Percentiles rank a stretch among this genome's conserved stretches.
These are phyloP conservation scores for Gryon sp. DNA, from an alignment of 1,140 invertebrate species.

Conservation along the genomic window DNA sequence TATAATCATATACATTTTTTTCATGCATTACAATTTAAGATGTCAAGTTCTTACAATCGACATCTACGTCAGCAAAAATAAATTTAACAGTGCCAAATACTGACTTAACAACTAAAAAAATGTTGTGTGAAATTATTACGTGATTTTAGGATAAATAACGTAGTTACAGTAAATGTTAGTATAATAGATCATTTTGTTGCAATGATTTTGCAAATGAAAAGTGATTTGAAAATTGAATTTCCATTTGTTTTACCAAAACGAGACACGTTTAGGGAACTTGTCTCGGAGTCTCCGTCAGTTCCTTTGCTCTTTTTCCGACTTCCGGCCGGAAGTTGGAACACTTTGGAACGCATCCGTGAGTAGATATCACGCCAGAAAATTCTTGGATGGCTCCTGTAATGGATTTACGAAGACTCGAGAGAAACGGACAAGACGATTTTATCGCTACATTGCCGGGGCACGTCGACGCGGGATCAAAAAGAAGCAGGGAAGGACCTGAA, in stretches of 20 bases:
- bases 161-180: no score
- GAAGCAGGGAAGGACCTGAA: conserved; percentile 35
- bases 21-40: no score
- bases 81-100: no score
- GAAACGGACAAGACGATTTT: conserved; percentile 58
- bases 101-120: no score
- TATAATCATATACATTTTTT: no score
- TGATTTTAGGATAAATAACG: no score
- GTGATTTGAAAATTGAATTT: conserved; percentile 47
- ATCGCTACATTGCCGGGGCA: conserved; percentile 44
- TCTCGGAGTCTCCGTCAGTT: conserved; percentile 21
- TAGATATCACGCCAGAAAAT: conserved; percentile 52
- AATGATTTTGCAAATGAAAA: no score
- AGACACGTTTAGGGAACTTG: conserved; percentile 36
- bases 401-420: conserved; percentile 52
- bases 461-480: conserved; percentile 38
- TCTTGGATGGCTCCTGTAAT: conserved; percentile 50
- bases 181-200: no score
- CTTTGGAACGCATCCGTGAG: conserved; percentile 50
- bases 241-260: conserved; percentile 18
- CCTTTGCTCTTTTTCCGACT: conserved; percentile 42
- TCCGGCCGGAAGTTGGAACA: conserved; percentile 51
- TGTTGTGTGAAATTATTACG: no score
- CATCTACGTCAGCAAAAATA: no score
- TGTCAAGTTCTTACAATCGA: no score